phyloP scores from a whole-genome alignment of 2,797 vertebrate species.

The Tamandua tetradactyla region DNA sequence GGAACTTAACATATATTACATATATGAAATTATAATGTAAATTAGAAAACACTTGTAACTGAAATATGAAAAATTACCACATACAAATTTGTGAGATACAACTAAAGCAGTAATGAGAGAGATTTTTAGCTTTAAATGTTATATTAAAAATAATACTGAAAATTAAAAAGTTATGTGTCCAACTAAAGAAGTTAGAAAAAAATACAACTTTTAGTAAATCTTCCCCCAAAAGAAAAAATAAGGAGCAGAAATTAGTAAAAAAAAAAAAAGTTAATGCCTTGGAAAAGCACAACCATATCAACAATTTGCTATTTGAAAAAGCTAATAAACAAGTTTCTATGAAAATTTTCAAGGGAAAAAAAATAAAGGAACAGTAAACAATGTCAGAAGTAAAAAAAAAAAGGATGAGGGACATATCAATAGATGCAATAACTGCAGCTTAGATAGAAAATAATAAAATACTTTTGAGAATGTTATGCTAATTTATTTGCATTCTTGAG shows the following conservation, averaged over 20 bases:
- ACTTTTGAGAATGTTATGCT: slow-evolving; percentile 35
- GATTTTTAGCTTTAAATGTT: slow-evolving; percentile 14
- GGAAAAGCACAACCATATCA: slow-evolving; percentile 43
- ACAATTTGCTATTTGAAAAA: slow-evolving; percentile 48
- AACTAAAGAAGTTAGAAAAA: neutral
- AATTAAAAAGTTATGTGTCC: neutral
- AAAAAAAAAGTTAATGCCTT: neutral
- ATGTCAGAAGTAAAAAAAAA: neutral
- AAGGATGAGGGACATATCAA: neutral
- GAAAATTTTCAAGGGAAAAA: neutral
- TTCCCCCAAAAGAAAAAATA: neutral
- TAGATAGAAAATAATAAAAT: slow-evolving; percentile 50
- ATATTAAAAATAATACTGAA: neutral
- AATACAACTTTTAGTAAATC: neutral
- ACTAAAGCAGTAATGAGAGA: neutral
- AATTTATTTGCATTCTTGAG: slow-evolving; percentile 41
- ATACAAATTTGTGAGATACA: neutral
- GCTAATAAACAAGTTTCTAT: slow-evolving; percentile 45
- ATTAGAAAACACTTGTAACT: slow-evolving; percentile 20
- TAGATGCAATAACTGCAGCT: neutral
- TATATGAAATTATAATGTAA: neutral
- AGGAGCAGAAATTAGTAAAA: slow-evolving; percentile 24
- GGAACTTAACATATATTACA: neutral
- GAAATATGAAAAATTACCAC: neutral
- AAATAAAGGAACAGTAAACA: neutral